phyloP scores from a whole-genome alignment of 2,888 invertebrate species.

The Odontocerum albicorne region DNA sequence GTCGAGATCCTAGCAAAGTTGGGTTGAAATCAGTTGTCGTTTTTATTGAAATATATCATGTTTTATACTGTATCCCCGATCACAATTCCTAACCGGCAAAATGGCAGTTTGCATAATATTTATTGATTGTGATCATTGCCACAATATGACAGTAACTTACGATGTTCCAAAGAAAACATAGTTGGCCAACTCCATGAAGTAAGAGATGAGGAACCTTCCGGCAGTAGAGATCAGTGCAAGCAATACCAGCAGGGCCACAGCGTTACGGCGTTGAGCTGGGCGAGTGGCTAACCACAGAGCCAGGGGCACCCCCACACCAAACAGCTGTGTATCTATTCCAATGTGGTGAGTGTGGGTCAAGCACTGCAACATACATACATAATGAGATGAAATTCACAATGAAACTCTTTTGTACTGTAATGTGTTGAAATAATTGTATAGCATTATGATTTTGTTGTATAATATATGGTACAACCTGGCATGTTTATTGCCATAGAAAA shows the following conservation, averaged over 20 bases:
- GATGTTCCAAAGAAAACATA: slow-evolving; percentile 70
- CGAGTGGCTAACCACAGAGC: slow-evolving; percentile 66
- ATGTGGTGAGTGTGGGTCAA: slow-evolving; percentile 72
- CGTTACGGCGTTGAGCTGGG: slow-evolving; percentile 40
- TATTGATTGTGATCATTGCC: no score
- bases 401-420: no score
- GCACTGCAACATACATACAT: slow-evolving; percentile 62
- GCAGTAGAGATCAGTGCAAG: slow-evolving; percentile 60
- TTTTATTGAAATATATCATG: no score
- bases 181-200: slow-evolving; percentile 61
- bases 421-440: no score
- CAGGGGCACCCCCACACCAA: slow-evolving; percentile 62
- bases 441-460: no score
- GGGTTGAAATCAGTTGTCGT: no score
- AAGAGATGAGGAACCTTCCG: slow-evolving; percentile 64
- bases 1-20: no score
- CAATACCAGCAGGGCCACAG: slow-evolving; percentile 47
- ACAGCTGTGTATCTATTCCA: slow-evolving; percentile 71
- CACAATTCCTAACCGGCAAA: background rate
- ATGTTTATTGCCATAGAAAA: no score
- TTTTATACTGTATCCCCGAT: no score
- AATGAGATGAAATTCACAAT: no score
- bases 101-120: background rate
- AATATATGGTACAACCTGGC: no score
- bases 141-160: slow-evolving; percentile 52